Evolutionary conservation across 53 echinoderm and acorn worm genomes (phyloP).

Genomic region (Mesocentrotus franciscanus): DNA sequence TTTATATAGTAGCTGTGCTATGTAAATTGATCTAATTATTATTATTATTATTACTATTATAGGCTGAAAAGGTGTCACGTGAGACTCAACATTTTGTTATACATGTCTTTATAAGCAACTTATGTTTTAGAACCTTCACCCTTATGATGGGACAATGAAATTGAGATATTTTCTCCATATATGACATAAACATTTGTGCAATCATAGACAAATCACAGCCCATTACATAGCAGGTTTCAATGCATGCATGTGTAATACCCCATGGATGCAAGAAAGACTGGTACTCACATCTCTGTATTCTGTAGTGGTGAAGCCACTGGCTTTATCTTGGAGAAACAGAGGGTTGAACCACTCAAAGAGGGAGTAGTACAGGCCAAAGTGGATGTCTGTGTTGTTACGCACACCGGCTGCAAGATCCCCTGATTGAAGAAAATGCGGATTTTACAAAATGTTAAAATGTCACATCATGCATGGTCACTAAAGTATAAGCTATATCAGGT

Average conservation of each 20-base stretch:
- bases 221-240: neutral
- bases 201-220: neutral
- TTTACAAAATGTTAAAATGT: neutral
- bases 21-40: too few species aligned
- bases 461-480: too few species aligned
- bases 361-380: conserved; percentile 94
- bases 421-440: conserved; percentile 9
- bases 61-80: too few species aligned
- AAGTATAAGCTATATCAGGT: too few species aligned
- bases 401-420: conserved; percentile 76
- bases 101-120: too few species aligned
- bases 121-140: too few species aligned
- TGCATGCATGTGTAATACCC: neutral
- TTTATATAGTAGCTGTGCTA: too few species aligned
- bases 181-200: too few species aligned
- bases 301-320: conserved; percentile 74
- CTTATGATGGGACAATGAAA: too few species aligned
- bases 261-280: neutral
- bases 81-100: too few species aligned
- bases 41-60: too few species aligned
- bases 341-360: conserved; percentile 96
- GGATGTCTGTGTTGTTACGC: conserved; percentile 76
- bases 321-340: conserved; percentile 79
- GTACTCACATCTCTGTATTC: conserved; percentile 76
- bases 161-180: too few species aligned